Evolutionary conservation across 2,113 vertebrate species (phyloP).

Genomic region (Mormyrus iriodes): DNA sequence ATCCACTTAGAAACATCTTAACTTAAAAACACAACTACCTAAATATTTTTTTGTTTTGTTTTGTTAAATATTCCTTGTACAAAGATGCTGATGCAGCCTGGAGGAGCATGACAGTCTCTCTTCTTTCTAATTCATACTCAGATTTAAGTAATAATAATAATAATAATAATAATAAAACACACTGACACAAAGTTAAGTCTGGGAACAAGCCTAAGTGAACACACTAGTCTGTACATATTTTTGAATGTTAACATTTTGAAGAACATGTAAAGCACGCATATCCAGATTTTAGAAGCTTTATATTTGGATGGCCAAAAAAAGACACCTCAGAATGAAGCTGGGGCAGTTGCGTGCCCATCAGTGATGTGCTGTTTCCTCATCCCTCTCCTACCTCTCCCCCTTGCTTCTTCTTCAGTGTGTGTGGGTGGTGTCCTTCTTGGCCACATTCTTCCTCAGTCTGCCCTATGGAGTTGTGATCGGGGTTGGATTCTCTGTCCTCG

Average conservation of each 20-base stretch:
- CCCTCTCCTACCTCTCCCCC: slow-evolving; percentile 27
- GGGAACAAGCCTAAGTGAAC: not conserved
- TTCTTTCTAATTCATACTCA: not conserved
- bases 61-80: not conserved
- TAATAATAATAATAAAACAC: not conserved
- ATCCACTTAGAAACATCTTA: not conserved
- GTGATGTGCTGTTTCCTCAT: not conserved
- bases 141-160: not conserved
- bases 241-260: not conserved
- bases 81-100: not conserved
- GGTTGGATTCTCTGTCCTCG: slow-evolving; percentile 78
- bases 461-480: slow-evolving; percentile 84
- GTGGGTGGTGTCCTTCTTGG: slow-evolving; percentile 87
- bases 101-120: not conserved
- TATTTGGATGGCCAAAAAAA: not conserved
- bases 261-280: not conserved
- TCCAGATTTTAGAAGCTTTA: not conserved
- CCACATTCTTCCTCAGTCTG: slow-evolving; percentile 83
- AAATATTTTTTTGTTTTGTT: not conserved
- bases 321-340: not conserved
- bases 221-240: not conserved
- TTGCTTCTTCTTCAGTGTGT: slow-evolving; percentile 61
- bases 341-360: not conserved
- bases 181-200: not conserved
- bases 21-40: not conserved